Evolutionary conservation across 2,113 vertebrate species (phyloP), one percentile per base, ranked within the genome.

Genomic region (Pipra filicauda): DNA sequence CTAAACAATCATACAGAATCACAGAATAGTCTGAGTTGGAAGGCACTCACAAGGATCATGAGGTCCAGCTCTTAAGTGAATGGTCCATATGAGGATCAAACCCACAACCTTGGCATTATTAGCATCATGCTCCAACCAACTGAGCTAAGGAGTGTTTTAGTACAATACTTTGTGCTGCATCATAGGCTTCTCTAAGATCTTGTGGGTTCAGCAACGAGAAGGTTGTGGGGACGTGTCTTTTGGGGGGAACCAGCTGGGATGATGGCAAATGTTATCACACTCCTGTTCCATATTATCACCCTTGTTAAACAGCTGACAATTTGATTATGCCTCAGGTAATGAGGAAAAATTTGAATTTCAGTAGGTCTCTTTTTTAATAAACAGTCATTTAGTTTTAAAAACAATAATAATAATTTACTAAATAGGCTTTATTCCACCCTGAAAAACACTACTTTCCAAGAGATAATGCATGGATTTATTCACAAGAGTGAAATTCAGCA

Each of bases 301-400:
- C 75, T 73, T 88, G 82, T 83, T 92, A 93, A 96, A 85, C 78
- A 94, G 94, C 89, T 92, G 94, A 95, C 37, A 64, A 92, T 92
- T 88, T 91, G 96, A 93, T 93, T 94, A 91, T 69, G 83, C 95
- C 93, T 90, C 92, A 94, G 96, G 93, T 96, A 95, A 94, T 61
- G 72, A 91, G 79, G 39, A 90, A 90, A 77, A 91, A 94, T 86
- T 80, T 82, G 39, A 61, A 94, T 93, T 96, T 95, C 73, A 88
- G 24, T 74, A 62, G 48, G 48, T 90, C 61, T 96, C 78, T 90
- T 93, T 96, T 93, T 93, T 88, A 92, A 96, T 96, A 91, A 93
- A 94, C 90, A 96, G 93, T 92, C 55, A 91, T 95, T 94, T 96
- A 30, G 88, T 90, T 96, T 93, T 92, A 90, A 92, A 95, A 91